phyloP scores from a whole-genome alignment of 2,888 invertebrate genomes.

The Tholera decimalis region DNA sequence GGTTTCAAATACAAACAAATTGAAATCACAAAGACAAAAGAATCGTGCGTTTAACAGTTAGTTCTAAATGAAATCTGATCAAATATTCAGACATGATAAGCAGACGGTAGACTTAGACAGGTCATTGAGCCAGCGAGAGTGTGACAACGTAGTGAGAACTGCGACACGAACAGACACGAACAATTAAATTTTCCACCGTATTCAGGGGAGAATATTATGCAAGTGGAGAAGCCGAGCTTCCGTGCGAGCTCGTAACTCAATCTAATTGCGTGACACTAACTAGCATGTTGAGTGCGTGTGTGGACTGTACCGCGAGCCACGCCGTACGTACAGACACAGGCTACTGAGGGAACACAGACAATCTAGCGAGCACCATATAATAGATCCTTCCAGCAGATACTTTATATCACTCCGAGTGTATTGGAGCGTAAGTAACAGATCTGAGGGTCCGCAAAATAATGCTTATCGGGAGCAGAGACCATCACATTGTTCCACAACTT shows the following conservation, averaged over 20 bases:
- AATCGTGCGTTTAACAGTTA: background rate
- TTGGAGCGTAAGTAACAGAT: background rate
- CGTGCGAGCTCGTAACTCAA: constrained; percentile 13
- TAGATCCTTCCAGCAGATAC: background rate
- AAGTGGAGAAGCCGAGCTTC: background rate
- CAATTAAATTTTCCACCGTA: background rate
- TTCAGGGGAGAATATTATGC: constrained; percentile 6
- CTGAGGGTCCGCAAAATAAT: background rate
- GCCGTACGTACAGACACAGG: too few species aligned
- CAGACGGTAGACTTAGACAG: background rate
- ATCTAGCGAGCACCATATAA: background rate
- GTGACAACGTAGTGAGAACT: background rate
- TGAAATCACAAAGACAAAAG: background rate
- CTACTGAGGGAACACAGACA: background rate
- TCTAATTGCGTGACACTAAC: constrained; percentile 26
- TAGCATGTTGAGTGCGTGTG: background rate
- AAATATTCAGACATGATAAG: background rate
- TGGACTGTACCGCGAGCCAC: too few species aligned
- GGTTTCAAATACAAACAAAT: background rate
- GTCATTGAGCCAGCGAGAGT: too few species aligned
- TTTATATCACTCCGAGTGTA: background rate
- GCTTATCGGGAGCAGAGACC: background rate
- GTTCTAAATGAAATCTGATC: background rate
- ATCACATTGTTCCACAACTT: too few species aligned
- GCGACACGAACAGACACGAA: background rate